phyloP scores from a whole-genome alignment of 2,113 vertebrate species.

The Micromys minutus region DNA sequence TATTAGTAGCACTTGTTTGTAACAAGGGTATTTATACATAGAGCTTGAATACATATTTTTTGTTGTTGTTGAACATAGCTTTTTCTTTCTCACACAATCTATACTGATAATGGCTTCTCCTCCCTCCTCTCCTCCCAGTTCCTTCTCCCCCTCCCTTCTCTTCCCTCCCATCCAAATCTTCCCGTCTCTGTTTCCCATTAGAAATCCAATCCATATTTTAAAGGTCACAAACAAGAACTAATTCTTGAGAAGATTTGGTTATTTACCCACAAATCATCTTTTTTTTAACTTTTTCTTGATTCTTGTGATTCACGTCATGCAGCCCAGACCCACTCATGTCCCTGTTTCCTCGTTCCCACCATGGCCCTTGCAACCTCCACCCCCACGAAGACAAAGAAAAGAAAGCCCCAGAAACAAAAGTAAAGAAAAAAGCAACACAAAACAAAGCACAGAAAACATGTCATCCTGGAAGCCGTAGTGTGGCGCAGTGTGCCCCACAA shows the following conservation, averaged over 20 bases:
- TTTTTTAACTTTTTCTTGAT: too few species aligned
- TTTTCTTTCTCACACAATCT: background rate
- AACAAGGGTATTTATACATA: background rate
- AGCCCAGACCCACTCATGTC: too few species aligned
- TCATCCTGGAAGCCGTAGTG: too few species aligned
- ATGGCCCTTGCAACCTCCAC: too few species aligned
- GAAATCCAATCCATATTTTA: background rate
- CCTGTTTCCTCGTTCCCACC: too few species aligned
- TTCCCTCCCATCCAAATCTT: background rate
- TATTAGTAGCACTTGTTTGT: background rate
- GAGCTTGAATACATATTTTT: background rate
- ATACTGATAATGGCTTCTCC: background rate
- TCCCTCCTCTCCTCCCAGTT: background rate
- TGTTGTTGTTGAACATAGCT: background rate
- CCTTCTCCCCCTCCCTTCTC: too few species aligned
- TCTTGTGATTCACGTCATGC: too few species aligned
- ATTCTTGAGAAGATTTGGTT: background rate
- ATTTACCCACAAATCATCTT: background rate
- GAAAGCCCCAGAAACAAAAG: too few species aligned
- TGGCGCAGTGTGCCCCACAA: too few species aligned
- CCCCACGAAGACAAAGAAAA: too few species aligned
- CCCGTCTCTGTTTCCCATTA: background rate
- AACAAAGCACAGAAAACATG: too few species aligned
- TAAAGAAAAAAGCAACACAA: too few species aligned
- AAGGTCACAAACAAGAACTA: background rate